These are phyloP conservation scores for Amphiura filiformis DNA, from an alignment of 35 echinoderm and acorn worm species.

Conservation along the genomic window DNA sequence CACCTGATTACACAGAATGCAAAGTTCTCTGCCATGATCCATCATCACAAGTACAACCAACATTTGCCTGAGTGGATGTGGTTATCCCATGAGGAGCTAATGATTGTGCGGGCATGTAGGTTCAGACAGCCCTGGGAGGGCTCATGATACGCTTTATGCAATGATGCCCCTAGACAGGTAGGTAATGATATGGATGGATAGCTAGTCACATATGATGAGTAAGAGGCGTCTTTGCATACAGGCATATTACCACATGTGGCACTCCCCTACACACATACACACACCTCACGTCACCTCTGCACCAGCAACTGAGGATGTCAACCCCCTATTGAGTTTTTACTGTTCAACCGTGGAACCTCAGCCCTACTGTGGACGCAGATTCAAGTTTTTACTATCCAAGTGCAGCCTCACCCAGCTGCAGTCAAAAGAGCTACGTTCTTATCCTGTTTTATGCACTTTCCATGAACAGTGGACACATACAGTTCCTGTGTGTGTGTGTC, in stretches of 20 bases:
- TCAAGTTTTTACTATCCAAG: too few relatives aligned
- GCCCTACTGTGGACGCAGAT: too few relatives aligned
- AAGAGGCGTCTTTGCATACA: conserved; percentile 7
- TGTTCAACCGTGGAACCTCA: too few relatives aligned
- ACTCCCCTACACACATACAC: neutral
- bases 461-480: too few relatives aligned
- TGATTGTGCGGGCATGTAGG: neutral
- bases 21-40: neutral
- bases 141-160: neutral
- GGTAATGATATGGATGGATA: neutral
- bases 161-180: neutral
- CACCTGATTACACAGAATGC: neutral
- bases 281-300: too few relatives aligned
- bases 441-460: too few relatives aligned
- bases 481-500: too few relatives aligned
- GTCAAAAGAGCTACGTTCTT: too few relatives aligned
- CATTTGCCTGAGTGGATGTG: neutral
- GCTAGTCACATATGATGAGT: neutral
- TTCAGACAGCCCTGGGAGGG: neutral
- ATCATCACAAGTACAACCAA: neutral
- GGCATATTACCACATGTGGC: neutral
- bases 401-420: too few relatives aligned
- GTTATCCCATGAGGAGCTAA: neutral
- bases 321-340: too few relatives aligned
- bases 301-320: too few relatives aligned